A percentile compares a stretch with the other conserved stretches of the same genome.
phyloP scores from a whole-genome alignment of 2,888 invertebrate genomes.

The Heliothis peltigera region DNA sequence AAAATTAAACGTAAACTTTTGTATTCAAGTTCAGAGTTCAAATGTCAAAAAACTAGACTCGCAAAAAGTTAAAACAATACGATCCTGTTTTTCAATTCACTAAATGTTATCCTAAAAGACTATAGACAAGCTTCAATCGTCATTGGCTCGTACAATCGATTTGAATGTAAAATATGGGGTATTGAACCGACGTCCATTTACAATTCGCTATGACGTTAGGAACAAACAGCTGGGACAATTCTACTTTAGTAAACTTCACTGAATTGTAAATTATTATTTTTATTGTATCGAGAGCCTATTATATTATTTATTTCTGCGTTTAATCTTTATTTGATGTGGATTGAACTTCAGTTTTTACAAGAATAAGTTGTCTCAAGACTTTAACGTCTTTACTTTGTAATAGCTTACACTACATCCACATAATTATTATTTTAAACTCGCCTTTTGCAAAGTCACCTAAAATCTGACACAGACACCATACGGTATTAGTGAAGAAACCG shows the following conservation, averaged over 20 bases:
- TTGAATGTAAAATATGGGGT: conserved; percentile 70
- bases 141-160: conserved; percentile 60
- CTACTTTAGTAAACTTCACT: conserved; percentile 31
- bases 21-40: conserved; percentile 14
- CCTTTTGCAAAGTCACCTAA: conserved; percentile 29
- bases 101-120: conserved; percentile 45
- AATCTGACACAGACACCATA: conserved; percentile 52
- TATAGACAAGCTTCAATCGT: conserved; percentile 55
- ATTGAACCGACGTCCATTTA: conserved; percentile 70
- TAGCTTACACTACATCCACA: background rate
- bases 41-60: conserved; percentile 15
- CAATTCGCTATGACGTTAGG: conserved; percentile 64
- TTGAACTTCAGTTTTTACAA: conserved; percentile 5
- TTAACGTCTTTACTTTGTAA: background rate
- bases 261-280: conserved; percentile 34
- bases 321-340: conserved; percentile 7
- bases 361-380: background rate
- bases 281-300: conserved; percentile 3
- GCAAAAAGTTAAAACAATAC: conserved; percentile 21
- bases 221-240: conserved; percentile 60
- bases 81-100: conserved; percentile 28
- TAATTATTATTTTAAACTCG: background rate
- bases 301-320: conserved; percentile 4
- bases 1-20: background rate
- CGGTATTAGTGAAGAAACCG: conserved; percentile 70